Evolutionary conservation across 1,140 invertebrate species (phyloP).

Genomic region (Rhopalosiphum maidis): DNA sequence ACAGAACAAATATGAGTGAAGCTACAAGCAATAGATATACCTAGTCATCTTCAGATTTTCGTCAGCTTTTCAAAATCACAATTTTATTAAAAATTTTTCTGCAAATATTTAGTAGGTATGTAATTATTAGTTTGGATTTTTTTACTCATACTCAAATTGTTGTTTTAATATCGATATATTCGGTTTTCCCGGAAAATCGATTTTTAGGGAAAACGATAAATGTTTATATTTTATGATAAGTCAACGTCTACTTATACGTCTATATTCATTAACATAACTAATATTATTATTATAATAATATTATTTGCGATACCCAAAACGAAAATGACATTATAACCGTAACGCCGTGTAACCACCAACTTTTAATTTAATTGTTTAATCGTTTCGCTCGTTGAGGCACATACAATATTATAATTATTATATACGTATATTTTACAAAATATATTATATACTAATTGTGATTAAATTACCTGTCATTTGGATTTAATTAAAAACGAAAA

Average conservation of each 20-base stretch:
- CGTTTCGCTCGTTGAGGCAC: neutral
- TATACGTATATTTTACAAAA: neutral
- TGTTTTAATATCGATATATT: neutral
- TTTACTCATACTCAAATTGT: neutral
- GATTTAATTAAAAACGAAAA: slow-evolving; percentile 30
- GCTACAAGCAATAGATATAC: too few species aligned
- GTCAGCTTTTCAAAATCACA: too few species aligned
- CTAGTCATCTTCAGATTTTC: too few species aligned
- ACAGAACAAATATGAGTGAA: too few species aligned
- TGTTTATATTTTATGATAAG: neutral
- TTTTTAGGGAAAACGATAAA: neutral
- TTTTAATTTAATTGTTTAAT: slow-evolving; percentile 26
- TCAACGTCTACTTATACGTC: neutral
- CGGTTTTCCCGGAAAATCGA: neutral
- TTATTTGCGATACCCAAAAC: neutral
- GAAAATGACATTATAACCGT: neutral
- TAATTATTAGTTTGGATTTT: too few species aligned
- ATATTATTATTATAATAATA: neutral
- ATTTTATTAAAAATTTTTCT: too few species aligned
- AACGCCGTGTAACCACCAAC: neutral
- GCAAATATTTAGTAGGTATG: too few species aligned
- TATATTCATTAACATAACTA: neutral
- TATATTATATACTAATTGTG: neutral
- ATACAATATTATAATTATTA: neutral
- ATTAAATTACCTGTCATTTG: slow-evolving; percentile 26